phyloP scores from a whole-genome alignment of 2,888 invertebrate genomes.

The Platycnemis pennipes region DNA sequence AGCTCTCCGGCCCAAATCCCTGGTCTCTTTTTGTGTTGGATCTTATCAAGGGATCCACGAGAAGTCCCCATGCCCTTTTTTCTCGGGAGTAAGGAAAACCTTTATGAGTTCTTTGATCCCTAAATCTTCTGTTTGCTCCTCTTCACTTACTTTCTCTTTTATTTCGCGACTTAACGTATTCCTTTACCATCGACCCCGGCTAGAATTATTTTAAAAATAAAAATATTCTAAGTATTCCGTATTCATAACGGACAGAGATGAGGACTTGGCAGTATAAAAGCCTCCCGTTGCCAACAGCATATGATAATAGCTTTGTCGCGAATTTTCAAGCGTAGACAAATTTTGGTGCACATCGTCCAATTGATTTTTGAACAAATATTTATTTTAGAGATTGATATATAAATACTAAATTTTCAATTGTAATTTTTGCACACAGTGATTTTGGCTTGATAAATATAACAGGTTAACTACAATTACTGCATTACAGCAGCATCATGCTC shows the following conservation, averaged over 20 bases:
- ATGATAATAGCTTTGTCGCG: too few relatives aligned
- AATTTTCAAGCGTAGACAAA: too few relatives aligned
- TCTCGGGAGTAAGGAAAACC: not conserved
- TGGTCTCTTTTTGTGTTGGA: not conserved
- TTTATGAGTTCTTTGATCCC: conserved; percentile 14
- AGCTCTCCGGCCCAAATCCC: not conserved
- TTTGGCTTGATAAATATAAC: too few relatives aligned
- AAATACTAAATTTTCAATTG: too few relatives aligned
- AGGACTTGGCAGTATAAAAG: not conserved
- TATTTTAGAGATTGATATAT: too few relatives aligned
- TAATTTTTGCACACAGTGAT: too few relatives aligned
- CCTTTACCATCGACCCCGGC: not conserved
- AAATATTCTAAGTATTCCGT: not conserved
- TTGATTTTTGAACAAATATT: too few relatives aligned
- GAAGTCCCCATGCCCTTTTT: not conserved
- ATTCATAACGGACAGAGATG: not conserved
- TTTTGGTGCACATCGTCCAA: too few relatives aligned
- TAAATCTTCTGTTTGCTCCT: not conserved
- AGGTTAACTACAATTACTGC: too few relatives aligned
- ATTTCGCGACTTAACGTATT: not conserved
- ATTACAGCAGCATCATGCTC: too few relatives aligned
- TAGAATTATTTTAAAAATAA: not conserved
- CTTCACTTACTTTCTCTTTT: not conserved
- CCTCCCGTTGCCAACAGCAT: too few relatives aligned
- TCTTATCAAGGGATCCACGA: not conserved